Evolutionary conservation across 2,113 vertebrate species (phyloP).

Genomic region (Stegastes partitus): DNA sequence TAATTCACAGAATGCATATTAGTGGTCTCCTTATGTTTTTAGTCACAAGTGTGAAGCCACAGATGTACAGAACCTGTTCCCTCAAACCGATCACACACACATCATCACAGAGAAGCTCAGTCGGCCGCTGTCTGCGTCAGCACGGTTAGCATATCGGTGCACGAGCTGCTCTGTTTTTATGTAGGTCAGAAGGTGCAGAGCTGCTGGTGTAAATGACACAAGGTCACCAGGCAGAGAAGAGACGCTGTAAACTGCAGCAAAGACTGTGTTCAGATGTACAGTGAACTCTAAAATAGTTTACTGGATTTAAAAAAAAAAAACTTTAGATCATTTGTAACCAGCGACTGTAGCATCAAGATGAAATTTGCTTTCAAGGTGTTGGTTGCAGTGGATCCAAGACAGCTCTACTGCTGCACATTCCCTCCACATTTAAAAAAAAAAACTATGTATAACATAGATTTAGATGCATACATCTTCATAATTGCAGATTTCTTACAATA

Average conservation of each 20-base stretch:
- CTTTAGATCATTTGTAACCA: not conserved
- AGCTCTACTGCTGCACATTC: too few relatives aligned
- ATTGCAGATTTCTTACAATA: too few relatives aligned
- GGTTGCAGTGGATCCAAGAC: too few relatives aligned
- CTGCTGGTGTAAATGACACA: conserved; percentile 42
- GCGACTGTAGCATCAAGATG: not conserved
- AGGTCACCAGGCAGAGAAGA: conserved; percentile 33
- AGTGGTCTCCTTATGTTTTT: conserved; percentile 12
- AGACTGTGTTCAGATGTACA: not conserved
- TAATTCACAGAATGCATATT: conserved; percentile 20
- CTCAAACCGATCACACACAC: too few relatives aligned
- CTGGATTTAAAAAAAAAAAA: too few relatives aligned
- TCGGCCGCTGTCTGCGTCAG: conserved; percentile 15
- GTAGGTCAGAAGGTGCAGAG: conserved; percentile 68
- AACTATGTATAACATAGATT: too few relatives aligned
- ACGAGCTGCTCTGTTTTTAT: conserved; percentile 46
- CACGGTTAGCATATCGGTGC: conserved; percentile 25
- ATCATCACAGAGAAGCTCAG: conserved; percentile 10
- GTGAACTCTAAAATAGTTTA: not conserved
- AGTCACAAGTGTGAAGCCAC: conserved; percentile 46
- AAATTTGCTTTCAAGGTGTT: not conserved
- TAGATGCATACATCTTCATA: too few relatives aligned
- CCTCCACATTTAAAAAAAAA: too few relatives aligned
- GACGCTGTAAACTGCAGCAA: conserved; percentile 35
- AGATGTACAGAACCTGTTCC: conserved; percentile 23